A percentile compares a stretch with the other conserved stretches of the same genome.
Conservation (phyloP, 2,888 invertebrate species). For the Keiferia lycopersicella region DNA sequence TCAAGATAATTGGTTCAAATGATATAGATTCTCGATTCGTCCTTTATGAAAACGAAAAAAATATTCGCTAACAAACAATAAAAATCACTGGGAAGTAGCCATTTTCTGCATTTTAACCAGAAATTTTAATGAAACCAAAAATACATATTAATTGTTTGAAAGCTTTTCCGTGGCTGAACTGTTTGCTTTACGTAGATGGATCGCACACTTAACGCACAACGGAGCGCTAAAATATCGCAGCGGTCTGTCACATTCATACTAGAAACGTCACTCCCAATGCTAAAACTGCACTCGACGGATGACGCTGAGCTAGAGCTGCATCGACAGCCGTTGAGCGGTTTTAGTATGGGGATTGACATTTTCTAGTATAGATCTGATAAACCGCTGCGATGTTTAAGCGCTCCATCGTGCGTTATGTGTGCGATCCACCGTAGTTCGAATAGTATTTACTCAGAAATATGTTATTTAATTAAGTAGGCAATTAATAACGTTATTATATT, state of each 20-base stretch:
- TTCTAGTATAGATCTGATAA: too few species aligned
- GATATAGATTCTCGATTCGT: constrained; percentile 31
- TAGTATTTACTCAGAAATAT: constrained; percentile 27
- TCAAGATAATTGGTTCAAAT: neutral
- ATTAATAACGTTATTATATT: neutral
- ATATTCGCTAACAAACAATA: constrained; percentile 18
- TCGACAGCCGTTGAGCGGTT: too few species aligned
- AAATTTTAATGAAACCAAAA: constrained; percentile 23
- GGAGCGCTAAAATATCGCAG: too few species aligned
- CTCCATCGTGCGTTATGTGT: too few species aligned
- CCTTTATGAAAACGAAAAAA: constrained; percentile 24
- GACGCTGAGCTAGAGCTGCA: too few species aligned
- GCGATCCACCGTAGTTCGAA: too few species aligned
- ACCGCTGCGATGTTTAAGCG: too few species aligned
- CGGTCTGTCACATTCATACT: too few species aligned
- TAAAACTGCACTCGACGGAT: too few species aligned
- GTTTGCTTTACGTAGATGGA: constrained; percentile 20
- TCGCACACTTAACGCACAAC: too few species aligned
- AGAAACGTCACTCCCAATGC: too few species aligned
- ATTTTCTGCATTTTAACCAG: constrained; percentile 16
- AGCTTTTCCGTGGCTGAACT: constrained; percentile 29
- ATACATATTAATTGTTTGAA: constrained; percentile 32
- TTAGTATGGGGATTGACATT: too few species aligned
- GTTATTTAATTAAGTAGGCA: constrained; percentile 6
- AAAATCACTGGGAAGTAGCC: constrained; percentile 13